Evolutionary conservation across 2,113 vertebrate genomes (phyloP).

Genomic region (Gambusia holbrooki): DNA sequence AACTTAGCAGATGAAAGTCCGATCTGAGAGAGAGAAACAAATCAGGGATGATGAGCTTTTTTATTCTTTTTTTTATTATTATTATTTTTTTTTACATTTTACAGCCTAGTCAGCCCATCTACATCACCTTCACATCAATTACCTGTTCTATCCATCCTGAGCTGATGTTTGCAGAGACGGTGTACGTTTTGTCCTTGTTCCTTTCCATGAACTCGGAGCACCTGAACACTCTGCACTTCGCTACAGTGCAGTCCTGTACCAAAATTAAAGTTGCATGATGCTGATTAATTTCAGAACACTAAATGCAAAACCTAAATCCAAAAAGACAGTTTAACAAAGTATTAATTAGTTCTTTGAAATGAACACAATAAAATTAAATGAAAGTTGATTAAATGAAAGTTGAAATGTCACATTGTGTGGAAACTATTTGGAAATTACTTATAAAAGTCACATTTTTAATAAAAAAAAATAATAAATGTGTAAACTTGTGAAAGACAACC

Average conservation of each 20-base stretch:
- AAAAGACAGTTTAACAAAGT: not conserved
- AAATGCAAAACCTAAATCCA: not conserved
- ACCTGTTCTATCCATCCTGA: conserved; percentile 84
- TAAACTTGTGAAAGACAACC: not conserved
- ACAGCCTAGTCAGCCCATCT: not conserved
- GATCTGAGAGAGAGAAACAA: conserved; percentile 41
- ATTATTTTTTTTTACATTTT: too few species aligned
- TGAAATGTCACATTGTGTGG: too few species aligned
- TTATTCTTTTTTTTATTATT: too few species aligned
- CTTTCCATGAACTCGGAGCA: conserved; percentile 65
- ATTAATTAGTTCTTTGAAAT: not conserved
- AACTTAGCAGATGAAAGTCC: conserved; percentile 60
- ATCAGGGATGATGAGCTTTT: not conserved
- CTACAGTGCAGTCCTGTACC: conserved; percentile 80
- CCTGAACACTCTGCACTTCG: conserved; percentile 72
- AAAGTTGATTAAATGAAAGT: too few species aligned
- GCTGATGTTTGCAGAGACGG: conserved; percentile 78
- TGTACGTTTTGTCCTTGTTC: conserved; percentile 59
- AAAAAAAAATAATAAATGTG: not conserved
- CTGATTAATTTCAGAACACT: not conserved
- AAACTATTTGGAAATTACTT: not conserved
- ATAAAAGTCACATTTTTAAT: not conserved
- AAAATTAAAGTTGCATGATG: not conserved
- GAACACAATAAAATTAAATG: too few species aligned
- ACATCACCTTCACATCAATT: not conserved